A percentile compares a stretch with the other conserved stretches of the same genome.
phyloP scores from a whole-genome alignment of 1,140 invertebrate genomes.

The Notospermus geniculatus region DNA sequence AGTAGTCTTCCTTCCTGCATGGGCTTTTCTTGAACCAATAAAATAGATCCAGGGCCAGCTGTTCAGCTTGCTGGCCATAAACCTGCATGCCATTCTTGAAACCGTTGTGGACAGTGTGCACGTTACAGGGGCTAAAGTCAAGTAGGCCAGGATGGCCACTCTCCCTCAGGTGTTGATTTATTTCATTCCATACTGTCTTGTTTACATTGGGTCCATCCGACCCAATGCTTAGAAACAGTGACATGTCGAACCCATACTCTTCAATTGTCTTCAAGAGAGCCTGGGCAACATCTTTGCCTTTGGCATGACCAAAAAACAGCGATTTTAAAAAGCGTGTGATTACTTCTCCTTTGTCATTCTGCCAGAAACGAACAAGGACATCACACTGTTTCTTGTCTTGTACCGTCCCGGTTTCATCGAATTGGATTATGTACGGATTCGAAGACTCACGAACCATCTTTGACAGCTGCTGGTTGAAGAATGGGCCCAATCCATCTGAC shows the following conservation, averaged over 20 bases:
- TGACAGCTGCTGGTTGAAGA: slow-evolving; percentile 15
- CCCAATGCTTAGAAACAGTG: slow-evolving; percentile 28
- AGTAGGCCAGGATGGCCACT: slow-evolving; percentile 13
- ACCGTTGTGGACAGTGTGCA: slow-evolving; percentile 33
- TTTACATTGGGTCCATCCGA: slow-evolving; percentile 41
- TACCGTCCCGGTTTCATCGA: slow-evolving; percentile 11
- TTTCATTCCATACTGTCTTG: slow-evolving; percentile 29
- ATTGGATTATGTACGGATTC: slow-evolving; percentile 12
- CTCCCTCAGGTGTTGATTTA: slow-evolving; percentile 30
- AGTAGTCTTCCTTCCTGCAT: slow-evolving; percentile 32
- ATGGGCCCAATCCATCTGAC: slow-evolving; percentile 24
- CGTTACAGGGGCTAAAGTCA: slow-evolving; percentile 28
- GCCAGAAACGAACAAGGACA: slow-evolving; percentile 18
- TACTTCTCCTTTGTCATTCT: slow-evolving; percentile 12
- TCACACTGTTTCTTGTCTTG: slow-evolving; percentile 22
- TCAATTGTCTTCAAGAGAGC: slow-evolving; percentile 15
- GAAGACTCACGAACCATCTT: slow-evolving; percentile 13
- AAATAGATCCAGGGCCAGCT: slow-evolving; percentile 28
- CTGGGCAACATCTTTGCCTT: slow-evolving; percentile 12
- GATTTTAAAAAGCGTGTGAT: slow-evolving; percentile 12
- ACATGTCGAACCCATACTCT: slow-evolving; percentile 12
- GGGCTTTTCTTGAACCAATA: slow-evolving; percentile 32
- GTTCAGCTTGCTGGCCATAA: slow-evolving; percentile 26
- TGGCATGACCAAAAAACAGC: slow-evolving; percentile 18
- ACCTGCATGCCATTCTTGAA: slow-evolving; percentile 32